Base-by-base conservation (phyloP, 2,888 invertebrate genomes). In the Danaus chrysippus region DNA sequence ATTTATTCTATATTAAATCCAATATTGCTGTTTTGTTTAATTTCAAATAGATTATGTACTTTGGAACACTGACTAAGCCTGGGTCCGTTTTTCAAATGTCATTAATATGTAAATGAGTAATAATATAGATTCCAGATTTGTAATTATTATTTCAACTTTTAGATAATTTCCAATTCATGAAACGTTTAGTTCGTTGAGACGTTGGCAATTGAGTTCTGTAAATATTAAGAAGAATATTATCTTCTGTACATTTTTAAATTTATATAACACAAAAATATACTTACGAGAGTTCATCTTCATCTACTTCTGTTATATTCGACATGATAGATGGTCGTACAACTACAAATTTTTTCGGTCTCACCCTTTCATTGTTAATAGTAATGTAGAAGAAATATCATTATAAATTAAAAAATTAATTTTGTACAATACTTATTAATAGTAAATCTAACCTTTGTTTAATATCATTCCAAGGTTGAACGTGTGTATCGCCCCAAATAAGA, bases 291-390 rank as follows among this genome's bases (percentile, higher is more conserved):
- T 76, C 77, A 17, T 80, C 81, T 74, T 90, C 90, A 55, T 89
- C 89, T 17, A 79, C 76, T 80, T 90, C 90, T 10, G 71, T 65
- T 53, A 91, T 91, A 68, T 89, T 83, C 0, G 90, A 89, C 90
- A 91, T 87, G 1, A 76, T 69, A 13, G 88, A 84, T 44, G 74
- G 73, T 68, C 78, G 77, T 13, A 76, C 74, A 13, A 71, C 68
- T 1, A 76, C 44, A 1, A 71, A 65, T 23, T 65, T 71, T 63
- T 76, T 81, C 12, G 71, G 75, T 43, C 68, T 71, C 15, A 73
- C 75, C 58, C 85, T 84, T 67, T 56, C 64, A 77, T 73, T 66
- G 54, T 53, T 57, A 11, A 56, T 34, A 42, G 23, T 8, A 19
- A 3, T 56, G 11, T 46, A 10, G 53, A 44, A 13, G 19, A 13